A percentile compares a stretch with the other conserved stretches of the same genome.
phyloP scores from a whole-genome alignment of 1,140 invertebrate species.

The Pogonomyrmex californicus region DNA sequence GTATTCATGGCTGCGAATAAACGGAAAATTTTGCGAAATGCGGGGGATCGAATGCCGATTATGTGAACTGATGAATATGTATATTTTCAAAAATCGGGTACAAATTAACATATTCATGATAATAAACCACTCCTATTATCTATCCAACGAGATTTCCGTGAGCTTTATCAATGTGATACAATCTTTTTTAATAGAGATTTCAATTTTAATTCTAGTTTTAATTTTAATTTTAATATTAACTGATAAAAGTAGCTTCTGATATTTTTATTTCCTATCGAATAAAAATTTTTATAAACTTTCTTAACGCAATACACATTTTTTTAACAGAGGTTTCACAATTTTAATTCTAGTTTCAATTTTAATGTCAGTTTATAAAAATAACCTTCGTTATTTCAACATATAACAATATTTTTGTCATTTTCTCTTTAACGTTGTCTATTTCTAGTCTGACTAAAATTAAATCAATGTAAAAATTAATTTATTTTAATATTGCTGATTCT shows the following conservation, averaged over 20 bases:
- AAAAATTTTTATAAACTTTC: background rate
- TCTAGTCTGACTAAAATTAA: conserved; percentile 7
- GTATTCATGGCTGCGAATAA: conserved; percentile 14
- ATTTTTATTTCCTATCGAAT: background rate
- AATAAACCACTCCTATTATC: background rate
- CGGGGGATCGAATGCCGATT: background rate
- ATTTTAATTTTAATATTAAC: too few species aligned
- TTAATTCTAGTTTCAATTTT: background rate
- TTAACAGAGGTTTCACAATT: background rate
- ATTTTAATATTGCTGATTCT: background rate
- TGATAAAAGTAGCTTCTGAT: background rate
- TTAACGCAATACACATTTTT: background rate
- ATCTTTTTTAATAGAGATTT: background rate
- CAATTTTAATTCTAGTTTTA: too few species aligned
- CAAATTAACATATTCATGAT: background rate
- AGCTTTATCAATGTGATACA: background rate
- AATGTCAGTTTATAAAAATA: conserved; percentile 1
- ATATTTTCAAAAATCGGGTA: conserved; percentile 26
- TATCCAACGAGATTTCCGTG: background rate
- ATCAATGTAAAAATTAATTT: conserved; percentile 2
- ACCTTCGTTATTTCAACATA: background rate
- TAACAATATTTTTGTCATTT: background rate
- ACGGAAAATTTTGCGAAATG: background rate
- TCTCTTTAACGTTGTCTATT: background rate
- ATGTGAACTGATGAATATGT: conserved; percentile 20